Base-by-base conservation (phyloP, 2,113 vertebrate genomes). In the Prionailurus bengalensis region DNA sequence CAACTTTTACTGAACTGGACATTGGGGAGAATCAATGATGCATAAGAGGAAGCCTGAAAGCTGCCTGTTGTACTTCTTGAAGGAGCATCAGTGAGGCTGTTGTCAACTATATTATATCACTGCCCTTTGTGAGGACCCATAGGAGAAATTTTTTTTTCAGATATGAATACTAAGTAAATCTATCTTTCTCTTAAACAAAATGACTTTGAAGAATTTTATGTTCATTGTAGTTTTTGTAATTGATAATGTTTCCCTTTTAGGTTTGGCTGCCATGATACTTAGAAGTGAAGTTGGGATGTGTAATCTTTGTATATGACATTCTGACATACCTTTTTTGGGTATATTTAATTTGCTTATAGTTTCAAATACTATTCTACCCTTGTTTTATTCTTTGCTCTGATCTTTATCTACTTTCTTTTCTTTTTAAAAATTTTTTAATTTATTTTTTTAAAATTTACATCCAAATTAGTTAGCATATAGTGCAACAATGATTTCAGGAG, bases 161-260 rank as follows among this genome's bases (percentile, higher is more conserved):
- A 78, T n/a, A 1, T 90, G 70, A 89, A 85, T 82, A 73, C 10
- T 48, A 29, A 53, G 14, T 39, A 55, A 78, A 39, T 61, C 71
- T 89, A 76, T 42, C 12, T 76, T 95, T 83, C 55, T 76, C 16
- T 25, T 53, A 55, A 95, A 48, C 16, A 92, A 85, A 93, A 63
- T 21, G 33, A 76, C 45, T 85, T 61, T 48, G 61, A 80, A 78
- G 68, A 61, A 51, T 82, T 45, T 82, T 53, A 27, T 91, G 39
- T 93, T 93, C 17, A 33, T 45, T 88, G 55, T 79, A 29, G 61
- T 58, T 86, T 73, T 71, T 92, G 1, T 48, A 65, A 76, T 81
- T 21, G 55, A 21, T 89, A 91, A 80, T 45, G 3, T 70, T 76
- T 93, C 16, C 25, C 48, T 94, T 87, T 96, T 66, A 95, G 39